phyloP scores from a whole-genome alignment of 2,797 vertebrate species.

The Coranthus polyacanthus region DNA sequence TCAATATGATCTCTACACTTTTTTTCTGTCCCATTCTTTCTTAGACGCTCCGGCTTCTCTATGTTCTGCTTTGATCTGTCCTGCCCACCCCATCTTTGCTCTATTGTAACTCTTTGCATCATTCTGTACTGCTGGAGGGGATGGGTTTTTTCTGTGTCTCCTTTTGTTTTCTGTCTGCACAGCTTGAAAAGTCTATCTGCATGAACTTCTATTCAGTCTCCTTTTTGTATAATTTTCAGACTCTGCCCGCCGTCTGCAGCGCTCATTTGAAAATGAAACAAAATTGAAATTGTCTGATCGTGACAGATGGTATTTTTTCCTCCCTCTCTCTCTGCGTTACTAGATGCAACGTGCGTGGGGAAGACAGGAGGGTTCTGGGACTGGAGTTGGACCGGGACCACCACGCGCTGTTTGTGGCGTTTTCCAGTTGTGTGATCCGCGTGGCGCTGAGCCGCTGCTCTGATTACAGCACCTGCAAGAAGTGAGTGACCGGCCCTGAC shows the following conservation, averaged over 20 bases:
- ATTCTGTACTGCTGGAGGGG: conserved; percentile 59
- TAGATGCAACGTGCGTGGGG: conserved; percentile 87
- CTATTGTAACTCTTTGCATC: conserved; percentile 69
- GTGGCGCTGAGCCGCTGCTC: conserved; percentile 90
- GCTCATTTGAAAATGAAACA: conserved; percentile 24
- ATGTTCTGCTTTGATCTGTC: conserved; percentile 49
- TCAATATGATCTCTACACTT: conserved; percentile 5
- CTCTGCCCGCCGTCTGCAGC: not conserved
- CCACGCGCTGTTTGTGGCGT: conserved; percentile 91
- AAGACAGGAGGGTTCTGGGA: conserved; percentile 87
- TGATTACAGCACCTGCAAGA: conserved; percentile 86
- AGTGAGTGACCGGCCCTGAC: conserved; percentile 80
- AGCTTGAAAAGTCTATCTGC: conserved; percentile 47
- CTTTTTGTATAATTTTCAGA: conserved; percentile 38
- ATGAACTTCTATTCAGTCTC: conserved; percentile 27
- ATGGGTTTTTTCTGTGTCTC: conserved; percentile 18
- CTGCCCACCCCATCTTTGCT: conserved; percentile 58
- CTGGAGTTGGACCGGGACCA: conserved; percentile 90
- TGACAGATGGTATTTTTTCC: conserved; percentile 1
- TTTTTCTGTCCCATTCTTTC: conserved; percentile 1
- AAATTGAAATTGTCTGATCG: conserved; percentile 1
- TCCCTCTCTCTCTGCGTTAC: not conserved
- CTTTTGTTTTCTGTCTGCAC: conserved; percentile 55
- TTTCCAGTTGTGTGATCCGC: conserved; percentile 90
- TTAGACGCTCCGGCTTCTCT: not conserved